Conservation (phyloP, 2,113 vertebrate genomes). For the Excalfactoria chinensis region DNA sequence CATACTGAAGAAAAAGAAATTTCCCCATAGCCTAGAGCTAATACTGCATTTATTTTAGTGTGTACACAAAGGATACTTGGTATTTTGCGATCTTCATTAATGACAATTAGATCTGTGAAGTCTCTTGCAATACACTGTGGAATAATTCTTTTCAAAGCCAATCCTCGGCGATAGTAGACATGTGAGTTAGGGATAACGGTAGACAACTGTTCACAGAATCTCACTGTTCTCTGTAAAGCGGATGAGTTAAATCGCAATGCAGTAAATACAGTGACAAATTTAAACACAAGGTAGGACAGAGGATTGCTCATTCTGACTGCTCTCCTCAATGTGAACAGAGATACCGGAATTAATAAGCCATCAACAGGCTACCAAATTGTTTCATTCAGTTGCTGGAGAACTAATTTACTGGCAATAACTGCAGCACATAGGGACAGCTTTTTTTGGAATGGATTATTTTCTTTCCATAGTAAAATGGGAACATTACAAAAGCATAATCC, state of each 20-base stretch:
- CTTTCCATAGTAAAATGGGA: background rate
- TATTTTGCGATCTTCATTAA: constrained; percentile 94
- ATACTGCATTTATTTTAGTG: background rate
- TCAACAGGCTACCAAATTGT: background rate
- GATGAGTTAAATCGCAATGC: background rate
- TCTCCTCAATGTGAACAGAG: background rate
- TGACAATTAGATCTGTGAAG: constrained; percentile 93
- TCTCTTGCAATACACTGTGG: constrained; percentile 91
- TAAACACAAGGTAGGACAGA: background rate
- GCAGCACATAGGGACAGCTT: background rate
- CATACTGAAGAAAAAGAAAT: background rate
- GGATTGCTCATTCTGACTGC: background rate
- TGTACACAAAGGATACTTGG: constrained; percentile 91
- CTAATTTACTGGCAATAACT: background rate
- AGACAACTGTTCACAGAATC: constrained; percentile 91
- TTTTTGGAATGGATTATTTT: background rate
- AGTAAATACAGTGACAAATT: background rate
- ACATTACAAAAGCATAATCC: background rate
- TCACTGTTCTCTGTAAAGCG: constrained; percentile 89
- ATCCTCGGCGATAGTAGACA: constrained; percentile 95
- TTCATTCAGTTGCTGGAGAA: background rate
- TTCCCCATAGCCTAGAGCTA: background rate
- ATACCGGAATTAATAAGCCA: background rate
- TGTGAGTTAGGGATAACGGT: constrained; percentile 91
- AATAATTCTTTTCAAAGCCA: constrained; percentile 95